Evolutionary conservation across 2,113 vertebrate genomes (phyloP), one percentile per base, ranked within the genome.

Genomic region (Tyto alba): DNA sequence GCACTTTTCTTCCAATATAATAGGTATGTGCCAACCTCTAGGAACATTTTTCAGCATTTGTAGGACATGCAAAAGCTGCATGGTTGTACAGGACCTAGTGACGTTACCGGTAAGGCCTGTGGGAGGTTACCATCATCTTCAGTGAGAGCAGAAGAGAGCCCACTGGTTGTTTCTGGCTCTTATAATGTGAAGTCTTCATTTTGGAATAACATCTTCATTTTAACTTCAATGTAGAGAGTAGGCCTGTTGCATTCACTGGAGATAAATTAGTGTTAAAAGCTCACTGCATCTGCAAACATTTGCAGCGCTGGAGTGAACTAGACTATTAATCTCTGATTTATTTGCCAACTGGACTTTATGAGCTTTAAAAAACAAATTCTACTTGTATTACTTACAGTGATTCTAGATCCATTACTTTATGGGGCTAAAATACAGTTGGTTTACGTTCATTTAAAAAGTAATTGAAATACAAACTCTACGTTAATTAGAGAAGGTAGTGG

Each of bases 261-360:
- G 66, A 52, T 38, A n/a, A 72, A 73, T 64, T 3, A 6, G 11
- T 34, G 19, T 62, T 75, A 57, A 73, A 76, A 90, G 57, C 55
- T 93, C 38, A 3, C n/a, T 88, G 69, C 53, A 13, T 47, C 45
- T 27, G 52, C 60, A 84, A 59, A 71, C 86, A 36, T 29, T 80
- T 67, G 63, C 63, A 50, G 56, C 6, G 5, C 8, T 69, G 77
- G 41, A 52, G 63, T 23, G 52, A 48, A 48, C 26, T 17, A 32
- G 55, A 75, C 86, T 26, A 3, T 81, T 84, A 21, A 5, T 59
- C 79, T 92, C 56, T 36, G 55, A 10, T 84, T 82, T 71, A 63
- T 90, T 93, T 94, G 69, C 56, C 80, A 86, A 3, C 25, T 88
- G 83, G 75, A 30, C 77, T 95, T 93, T 82, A 72, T 41, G 67